Base-by-base conservation (phyloP, 2,797 vertebrate species). In the Octomys mimax region DNA sequence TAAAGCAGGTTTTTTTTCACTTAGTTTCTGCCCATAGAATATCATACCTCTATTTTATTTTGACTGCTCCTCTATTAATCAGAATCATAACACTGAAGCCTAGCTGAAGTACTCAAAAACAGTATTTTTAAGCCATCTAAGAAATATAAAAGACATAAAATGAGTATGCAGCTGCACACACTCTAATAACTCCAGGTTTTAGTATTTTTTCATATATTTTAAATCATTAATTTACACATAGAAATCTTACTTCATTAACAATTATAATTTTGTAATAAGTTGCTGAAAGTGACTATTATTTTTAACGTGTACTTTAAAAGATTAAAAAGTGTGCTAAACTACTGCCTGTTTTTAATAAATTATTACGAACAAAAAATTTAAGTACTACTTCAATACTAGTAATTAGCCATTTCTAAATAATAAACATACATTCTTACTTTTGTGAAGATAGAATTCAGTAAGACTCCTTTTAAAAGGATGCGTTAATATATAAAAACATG, bases 381-480 rank as follows among this genome's bases (percentile, higher is more conserved):
- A 95, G 96, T 95, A 97, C 89, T 9, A 19, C 10, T 49, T 96
- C 80, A 84, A 39, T 86, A 49, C 42, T 87, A 92, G 19, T 87
- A 93, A 96, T 89, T 95, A 96, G 82, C 73, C 90, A 97, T 92
- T 98, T 95, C 86, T 92, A 95, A 96, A 91, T 83, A 97, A 85
- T 94, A 70, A 98, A 96, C 49, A 92, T 52, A 92, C 42, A 84
- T 87, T 90, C 85, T 85, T 78, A 89, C 87, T 83, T 22, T 64
- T 89, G 91, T 87, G 95, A 95, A 98, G 96, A 92, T 79, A 97
- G 96, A 97, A 59, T 70, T 90, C 89, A 95, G 19, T 95, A 94
- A 78, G 93, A 84, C 16, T 94, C 33, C 59, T 94, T 96, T 96
- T 92, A 95, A 92, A 98, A 95, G 93, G 2, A 14, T 96, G 87